phyloP scores from a whole-genome alignment of 2,797 vertebrate genomes.

The Tenualosa thibaudeaui region DNA sequence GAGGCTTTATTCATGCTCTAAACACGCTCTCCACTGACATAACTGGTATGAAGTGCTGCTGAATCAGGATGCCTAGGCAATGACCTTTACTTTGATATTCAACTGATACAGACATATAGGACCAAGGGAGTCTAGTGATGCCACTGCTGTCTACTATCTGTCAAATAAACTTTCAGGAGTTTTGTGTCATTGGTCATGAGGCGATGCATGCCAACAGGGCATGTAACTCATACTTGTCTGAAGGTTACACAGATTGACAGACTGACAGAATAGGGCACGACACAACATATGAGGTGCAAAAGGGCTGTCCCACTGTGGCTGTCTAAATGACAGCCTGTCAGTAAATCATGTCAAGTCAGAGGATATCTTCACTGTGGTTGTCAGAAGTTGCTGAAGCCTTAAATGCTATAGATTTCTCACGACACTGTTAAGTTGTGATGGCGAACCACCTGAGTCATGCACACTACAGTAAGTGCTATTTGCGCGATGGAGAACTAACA shows the following conservation, averaged over 20 bases:
- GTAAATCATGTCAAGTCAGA: neutral
- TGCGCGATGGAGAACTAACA: neutral
- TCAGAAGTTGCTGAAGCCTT: neutral
- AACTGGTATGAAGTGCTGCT: neutral
- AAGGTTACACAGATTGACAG: conserved; percentile 18
- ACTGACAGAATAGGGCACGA: neutral
- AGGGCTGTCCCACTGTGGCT: neutral
- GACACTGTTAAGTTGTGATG: conserved; percentile 11
- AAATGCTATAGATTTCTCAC: neutral
- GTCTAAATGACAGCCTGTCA: neutral
- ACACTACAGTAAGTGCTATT: neutral
- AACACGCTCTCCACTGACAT: neutral
- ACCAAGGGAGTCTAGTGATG: neutral
- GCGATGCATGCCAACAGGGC: neutral
- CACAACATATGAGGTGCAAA: neutral
- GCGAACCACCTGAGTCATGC: conserved; percentile 18
- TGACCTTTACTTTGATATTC: neutral
- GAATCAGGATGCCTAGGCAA: neutral
- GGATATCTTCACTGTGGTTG: neutral
- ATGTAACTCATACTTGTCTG: neutral
- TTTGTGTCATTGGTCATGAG: neutral
- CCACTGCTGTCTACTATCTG: neutral
- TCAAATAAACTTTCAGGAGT: neutral
- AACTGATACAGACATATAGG: neutral
- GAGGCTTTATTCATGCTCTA: neutral